Evolutionary conservation across 2,888 invertebrate genomes (phyloP), one percentile per base, ranked within the genome.

Genomic region (Rhabditoides inermis): DNA sequence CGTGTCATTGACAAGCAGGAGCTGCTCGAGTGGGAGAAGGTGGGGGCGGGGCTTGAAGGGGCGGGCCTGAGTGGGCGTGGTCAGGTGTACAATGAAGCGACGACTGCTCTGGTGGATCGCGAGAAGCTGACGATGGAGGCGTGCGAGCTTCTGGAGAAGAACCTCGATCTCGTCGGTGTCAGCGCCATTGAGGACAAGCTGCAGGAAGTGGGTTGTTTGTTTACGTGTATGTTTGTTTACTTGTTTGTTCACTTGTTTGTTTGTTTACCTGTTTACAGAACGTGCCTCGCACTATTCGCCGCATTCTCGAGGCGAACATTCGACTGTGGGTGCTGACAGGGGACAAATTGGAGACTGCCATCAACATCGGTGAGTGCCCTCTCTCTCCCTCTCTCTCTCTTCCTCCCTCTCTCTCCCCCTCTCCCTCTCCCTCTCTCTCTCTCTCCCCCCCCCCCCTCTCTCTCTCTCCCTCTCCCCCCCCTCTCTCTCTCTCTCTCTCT

Each of bases 321-420:
- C 47, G 48, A 12, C 84, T 95, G 61, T 95, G 95, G 95, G 88
- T 95, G 44, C 81, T 95, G 70, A 98, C 95, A 0, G 95, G 95
- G 2, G 95, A 98, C 80, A 95, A 95, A 79, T 92, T 94, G 80
- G 95, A 98, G 81, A 98, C 95, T 22, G 95, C 95, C 66, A 91
- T 95, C 72, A 98, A 98, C 80, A 95, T 61, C 27, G 61, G 56
- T 49, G 36, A 15, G 44, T n/a, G 27, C 3, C 18, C 40, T 26
- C 5, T 10, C 20, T 35, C 35, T 26, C 35, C 12, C 20, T n/a
- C n/a, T n/a, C 32, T 15, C 32, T 12, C 1, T 32, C 32, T 15
- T 32, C 12, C 15, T 32, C 15, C 32, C 15, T 32, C 15, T 15
- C 15, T 32, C 32, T 32, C 32, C 15, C 32, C 15, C 32, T 32